phyloP scores from a whole-genome alignment of 2,888 invertebrate genomes.

The Torymus auratus region DNA sequence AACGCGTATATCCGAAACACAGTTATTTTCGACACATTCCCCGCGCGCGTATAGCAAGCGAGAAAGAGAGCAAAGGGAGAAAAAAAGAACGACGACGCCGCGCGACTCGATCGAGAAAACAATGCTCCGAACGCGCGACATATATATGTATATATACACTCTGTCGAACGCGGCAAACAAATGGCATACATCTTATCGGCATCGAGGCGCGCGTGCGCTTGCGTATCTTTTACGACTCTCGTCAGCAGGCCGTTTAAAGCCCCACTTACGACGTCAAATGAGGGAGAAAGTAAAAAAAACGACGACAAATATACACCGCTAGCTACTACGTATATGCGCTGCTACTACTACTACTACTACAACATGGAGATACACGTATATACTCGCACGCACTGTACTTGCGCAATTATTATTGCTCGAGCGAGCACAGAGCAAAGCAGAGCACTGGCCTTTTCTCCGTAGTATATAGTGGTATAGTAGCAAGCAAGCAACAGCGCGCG shows the following conservation, averaged over 20 bases:
- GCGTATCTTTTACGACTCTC: conserved; percentile 19
- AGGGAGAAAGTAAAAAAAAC: conserved; percentile 38
- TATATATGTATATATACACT: too few relatives aligned
- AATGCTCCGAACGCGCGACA: too few relatives aligned
- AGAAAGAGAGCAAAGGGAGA: too few relatives aligned
- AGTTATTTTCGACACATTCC: too few relatives aligned
- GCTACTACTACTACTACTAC: too few relatives aligned
- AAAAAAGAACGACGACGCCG: too few relatives aligned
- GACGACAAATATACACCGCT: background rate
- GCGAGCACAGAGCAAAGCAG: background rate
- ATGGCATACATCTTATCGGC: conserved; percentile 35
- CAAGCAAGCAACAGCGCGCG: too few relatives aligned
- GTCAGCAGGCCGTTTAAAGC: conserved; percentile 2
- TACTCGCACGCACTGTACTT: background rate
- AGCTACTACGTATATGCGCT: background rate
- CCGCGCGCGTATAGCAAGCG: too few relatives aligned
- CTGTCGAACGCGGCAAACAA: conserved; percentile 10
- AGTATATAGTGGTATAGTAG: background rate
- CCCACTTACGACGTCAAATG: conserved; percentile 26
- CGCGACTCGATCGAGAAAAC: too few relatives aligned
- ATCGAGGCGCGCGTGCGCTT: background rate
- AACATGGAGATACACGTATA: background rate
- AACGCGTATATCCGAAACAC: too few relatives aligned
- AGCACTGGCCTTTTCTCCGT: conserved; percentile 22
- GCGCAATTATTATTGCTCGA: conserved; percentile 44